These are phyloP conservation scores for Otis tarda DNA, from an alignment of 2,113 vertebrate species.

Conservation along the genomic window DNA sequence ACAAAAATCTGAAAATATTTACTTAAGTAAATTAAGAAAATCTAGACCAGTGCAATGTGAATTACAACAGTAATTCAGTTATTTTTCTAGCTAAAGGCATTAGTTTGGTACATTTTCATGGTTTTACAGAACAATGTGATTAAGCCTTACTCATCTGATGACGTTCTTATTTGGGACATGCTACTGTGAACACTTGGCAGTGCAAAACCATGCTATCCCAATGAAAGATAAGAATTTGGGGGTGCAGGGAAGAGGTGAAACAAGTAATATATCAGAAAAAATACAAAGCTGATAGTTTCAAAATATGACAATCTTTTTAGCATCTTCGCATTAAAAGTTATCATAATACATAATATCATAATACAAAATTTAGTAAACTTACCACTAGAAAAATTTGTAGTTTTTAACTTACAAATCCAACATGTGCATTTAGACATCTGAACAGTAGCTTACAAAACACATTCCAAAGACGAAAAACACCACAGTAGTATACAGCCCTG, in stretches of 20 bases:
- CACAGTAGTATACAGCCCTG: background rate
- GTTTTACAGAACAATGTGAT: background rate
- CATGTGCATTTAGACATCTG: constrained; percentile 15
- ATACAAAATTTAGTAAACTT: constrained; percentile 64
- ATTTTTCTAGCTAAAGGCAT: constrained; percentile 11
- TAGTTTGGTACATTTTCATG: background rate
- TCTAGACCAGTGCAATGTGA: background rate
- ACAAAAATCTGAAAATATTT: background rate
- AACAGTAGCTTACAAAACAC: constrained; percentile 23
- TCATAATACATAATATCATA: constrained; percentile 39
- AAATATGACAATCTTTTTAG: too few species aligned
- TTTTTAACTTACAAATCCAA: constrained; percentile 48
- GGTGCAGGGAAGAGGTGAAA: fast-evolving
- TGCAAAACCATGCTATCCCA: constrained; percentile 7
- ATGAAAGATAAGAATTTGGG: background rate
- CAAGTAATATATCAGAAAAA: background rate
- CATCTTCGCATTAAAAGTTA: background rate
- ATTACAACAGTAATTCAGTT: background rate
- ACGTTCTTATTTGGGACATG: background rate
- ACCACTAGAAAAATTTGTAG: constrained; percentile 28
- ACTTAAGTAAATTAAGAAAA: background rate
- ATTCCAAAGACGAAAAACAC: constrained; percentile 9
- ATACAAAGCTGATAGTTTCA: background rate
- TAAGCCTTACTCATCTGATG: background rate
- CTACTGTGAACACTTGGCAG: background rate